Evolutionary conservation across 2,113 vertebrate species (phyloP), one percentile per base, ranked within the genome.

Genomic region (Acrocephalus arundinaceus): DNA sequence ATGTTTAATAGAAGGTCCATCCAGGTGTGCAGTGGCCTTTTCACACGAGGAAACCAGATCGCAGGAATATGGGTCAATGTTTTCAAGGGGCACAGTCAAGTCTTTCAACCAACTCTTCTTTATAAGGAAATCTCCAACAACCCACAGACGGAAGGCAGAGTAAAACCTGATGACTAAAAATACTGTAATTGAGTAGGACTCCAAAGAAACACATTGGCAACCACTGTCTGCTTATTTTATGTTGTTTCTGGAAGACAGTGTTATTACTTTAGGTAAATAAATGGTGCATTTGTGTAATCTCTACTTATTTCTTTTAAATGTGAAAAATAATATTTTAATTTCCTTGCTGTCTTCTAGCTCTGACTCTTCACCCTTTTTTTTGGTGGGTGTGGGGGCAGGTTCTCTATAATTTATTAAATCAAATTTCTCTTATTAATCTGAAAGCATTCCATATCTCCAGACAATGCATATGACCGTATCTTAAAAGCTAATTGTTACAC

Each of bases 321-420:
- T 43, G 15, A 72, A 87, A 67, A 66, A 57, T 15, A 3, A 1
- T 41, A 35, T 63, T 89, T 67, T 63, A 82, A 39, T 79, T 58
- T 84, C 8, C 4, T 51, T 59, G 15, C 7, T 72, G 3, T 86
- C 59, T 75, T 61, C 43, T 27, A 25, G 24, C 37, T 74, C 30
- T 62, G 61, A 75, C 11, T 73, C 51, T 37, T 21, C 20, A 81
- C 23, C 23, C 37, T 6, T 45, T 57, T 45, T 10, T 45, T 57
- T 20, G 11, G 10, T 39, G 35, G 8, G 0, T 4, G 20, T 46
- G 27, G 8, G 11, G 5, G 3, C 5, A 59, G 33, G 22, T 52
- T 75, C 48, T 46, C 17, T 75, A 11, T 23, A 67, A 57, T 65
- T 66, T 43, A 68, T 72, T 31, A 73, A 67, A 41, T 85, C 5